Evolutionary conservation across 2,888 invertebrate genomes (phyloP), one percentile per base, ranked within the genome.

Genomic region (Taphrorychus bicolor): DNA sequence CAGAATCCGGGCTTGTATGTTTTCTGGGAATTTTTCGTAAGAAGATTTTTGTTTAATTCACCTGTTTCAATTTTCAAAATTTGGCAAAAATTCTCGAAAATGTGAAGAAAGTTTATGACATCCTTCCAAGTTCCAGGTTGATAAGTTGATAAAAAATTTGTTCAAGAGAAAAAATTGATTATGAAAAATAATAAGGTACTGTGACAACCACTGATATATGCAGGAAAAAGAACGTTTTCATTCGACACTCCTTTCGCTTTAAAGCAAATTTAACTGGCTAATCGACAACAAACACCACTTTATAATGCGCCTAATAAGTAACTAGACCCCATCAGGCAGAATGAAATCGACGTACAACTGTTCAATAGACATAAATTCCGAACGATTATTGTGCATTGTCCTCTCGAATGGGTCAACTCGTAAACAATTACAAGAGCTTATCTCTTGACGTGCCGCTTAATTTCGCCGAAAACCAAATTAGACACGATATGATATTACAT

Each of bases 381-480:
- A 41, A 48, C 59, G 52, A 69, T 60, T 69, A 54, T 54, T 63
- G 57, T 59, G 54, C 57, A 60, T 60, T 64, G 59, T 60, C 54
- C 52, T 45, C 17, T 52, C 49, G 59, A 62, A 58, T 67, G 58
- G 58, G 59, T 67, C 62, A 67, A 67, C 22, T 32, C 32, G 59
- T 67, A 58, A 62, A 67, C 61, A 58, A 62, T 67, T 62, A 67
- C 49, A 9, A 61, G 59, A 62, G 62, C 23, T 59, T 58, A 66
- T 58, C 62, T 61, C 22, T 32, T 61, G 49, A 60, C 53, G 42
- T 24, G 61, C 58, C 56, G 61, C 61, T 66, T 60, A 52, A 61
- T 53, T 61, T 59, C 45, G 49, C 64, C 64, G 64, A 64, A 64
- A 64, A 64, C 49, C 41, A 58, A 64, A 58, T 64, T 58, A 58